Conservation (phyloP, 2,797 vertebrate species). For the Amblyopsis hoosieri region DNA sequence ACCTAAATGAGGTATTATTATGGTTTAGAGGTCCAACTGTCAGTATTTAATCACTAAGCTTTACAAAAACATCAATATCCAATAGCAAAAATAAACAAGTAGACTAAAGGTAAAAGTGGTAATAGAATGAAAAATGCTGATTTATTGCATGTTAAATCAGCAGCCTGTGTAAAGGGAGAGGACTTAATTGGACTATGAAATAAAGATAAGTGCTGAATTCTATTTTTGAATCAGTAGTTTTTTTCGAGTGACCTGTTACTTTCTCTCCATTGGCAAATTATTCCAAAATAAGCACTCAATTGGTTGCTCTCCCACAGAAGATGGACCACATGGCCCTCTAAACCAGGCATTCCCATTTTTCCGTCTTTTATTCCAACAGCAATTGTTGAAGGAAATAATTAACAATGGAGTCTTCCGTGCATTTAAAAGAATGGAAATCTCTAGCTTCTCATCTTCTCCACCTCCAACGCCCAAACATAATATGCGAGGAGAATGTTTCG, state of each 20-base stretch:
- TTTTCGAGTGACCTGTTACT: constrained; percentile 6
- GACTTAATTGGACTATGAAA: not conserved
- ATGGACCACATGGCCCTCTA: constrained; percentile 32
- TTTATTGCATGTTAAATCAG: not conserved
- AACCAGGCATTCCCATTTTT: constrained; percentile 40
- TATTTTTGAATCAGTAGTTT: constrained; percentile 8
- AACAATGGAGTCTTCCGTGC: constrained; percentile 42
- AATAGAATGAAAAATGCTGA: no score
- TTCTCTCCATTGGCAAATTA: not conserved
- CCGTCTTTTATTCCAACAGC: constrained; percentile 35
- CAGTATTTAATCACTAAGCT: not conserved
- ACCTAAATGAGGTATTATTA: constrained; percentile 21
- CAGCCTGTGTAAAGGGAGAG: not conserved
- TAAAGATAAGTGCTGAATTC: not conserved
- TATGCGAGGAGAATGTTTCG: constrained; percentile 15
- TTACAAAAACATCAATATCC: no score
- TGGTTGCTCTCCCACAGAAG: constrained; percentile 25
- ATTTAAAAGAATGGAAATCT: constrained; percentile 52
- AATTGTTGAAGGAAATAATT: constrained; percentile 56
- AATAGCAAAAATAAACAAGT: not conserved
- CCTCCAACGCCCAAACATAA: constrained; percentile 27
- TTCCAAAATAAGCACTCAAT: constrained; percentile 7
- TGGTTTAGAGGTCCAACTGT: constrained; percentile 2
- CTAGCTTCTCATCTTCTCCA: constrained; percentile 17
- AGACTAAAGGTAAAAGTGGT: not conserved